Conservation (phyloP, 2,888 invertebrate species). For the Hydroisotoma schaefferi region DNA sequence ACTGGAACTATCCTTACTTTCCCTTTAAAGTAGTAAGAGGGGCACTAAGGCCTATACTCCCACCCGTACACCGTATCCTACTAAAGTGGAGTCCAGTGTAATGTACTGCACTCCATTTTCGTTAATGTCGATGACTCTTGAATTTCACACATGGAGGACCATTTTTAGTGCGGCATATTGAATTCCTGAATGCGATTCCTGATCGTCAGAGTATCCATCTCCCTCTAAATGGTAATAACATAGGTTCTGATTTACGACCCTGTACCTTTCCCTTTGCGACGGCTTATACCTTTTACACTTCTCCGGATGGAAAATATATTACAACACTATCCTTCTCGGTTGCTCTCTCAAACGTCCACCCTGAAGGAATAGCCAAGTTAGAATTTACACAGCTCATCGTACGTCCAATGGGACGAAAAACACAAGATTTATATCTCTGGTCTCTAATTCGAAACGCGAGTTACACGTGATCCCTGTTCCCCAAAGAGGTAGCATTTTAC, state of each 20-base stretch:
- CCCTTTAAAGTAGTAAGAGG: neutral
- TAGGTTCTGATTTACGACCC: slow-evolving; percentile 50
- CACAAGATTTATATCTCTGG: slow-evolving; percentile 39
- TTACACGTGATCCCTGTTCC: slow-evolving; percentile 12
- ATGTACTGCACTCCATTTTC: slow-evolving; percentile 50
- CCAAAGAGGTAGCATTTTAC: neutral
- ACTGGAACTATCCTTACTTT: no score
- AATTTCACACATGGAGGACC: slow-evolving; percentile 50
- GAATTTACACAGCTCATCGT: slow-evolving; percentile 47
- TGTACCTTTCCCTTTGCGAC: slow-evolving; percentile 40
- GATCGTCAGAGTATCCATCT: slow-evolving; percentile 50
- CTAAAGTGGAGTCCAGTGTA: slow-evolving; percentile 24
- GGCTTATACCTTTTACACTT: slow-evolving; percentile 32
- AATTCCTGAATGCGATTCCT: slow-evolving; percentile 49
- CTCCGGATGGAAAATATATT: slow-evolving; percentile 43
- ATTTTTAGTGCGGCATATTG: slow-evolving; percentile 50
- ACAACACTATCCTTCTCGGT: slow-evolving; percentile 30
- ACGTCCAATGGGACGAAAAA: slow-evolving; percentile 42
- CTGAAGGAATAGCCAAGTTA: slow-evolving; percentile 41
- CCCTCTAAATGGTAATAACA: slow-evolving; percentile 50
- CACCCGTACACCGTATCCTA: no score
- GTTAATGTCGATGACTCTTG: slow-evolving; percentile 51
- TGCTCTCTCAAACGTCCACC: slow-evolving; percentile 17
- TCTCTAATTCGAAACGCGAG: slow-evolving; percentile 16
- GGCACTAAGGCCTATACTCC: no score